Evolutionary conservation across 2,113 vertebrate genomes (phyloP), one percentile per base, ranked within the genome.

Genomic region (Oncorhynchus gorbuscha): DNA sequence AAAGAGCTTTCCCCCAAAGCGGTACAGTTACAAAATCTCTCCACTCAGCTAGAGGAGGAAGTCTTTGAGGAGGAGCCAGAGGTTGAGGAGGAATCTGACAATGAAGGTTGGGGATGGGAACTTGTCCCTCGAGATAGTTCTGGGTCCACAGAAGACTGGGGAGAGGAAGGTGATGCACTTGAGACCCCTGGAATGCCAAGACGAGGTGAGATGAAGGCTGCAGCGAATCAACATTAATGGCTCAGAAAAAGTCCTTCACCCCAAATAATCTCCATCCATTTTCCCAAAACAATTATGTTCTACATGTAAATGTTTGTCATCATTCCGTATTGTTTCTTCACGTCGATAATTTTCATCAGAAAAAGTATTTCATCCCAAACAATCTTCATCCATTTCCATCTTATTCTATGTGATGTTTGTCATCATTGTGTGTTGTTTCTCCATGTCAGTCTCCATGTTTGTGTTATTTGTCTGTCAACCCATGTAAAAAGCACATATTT

Each of bases 121-220:
- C 76, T 90, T 73, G 85, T 76, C 83, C 93, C 94, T 70, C 76
- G 83, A 4, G 84, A 92, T 45, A 92, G 89, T 80, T 90, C 89
- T 61, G 77, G 85, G 81, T 76, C 59, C 59, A 22, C 90, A 5
- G 93, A 93, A 81, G 93, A 91, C 73, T 93, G 83, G 84, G 93
- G 94, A 78, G 92, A 92, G 79, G 94, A 94, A 67, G 93, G 89
- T 20, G 51, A 55, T 55, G 89, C 92, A 80, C 66, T 94, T 88
- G 76, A 1, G 81, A 88, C 1, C 80, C 88, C 1, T 28, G 93
- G 91, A 81, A 92, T 94, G 81, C 79, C 92, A 88, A 93, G 92
- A 89, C 92, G 93, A 97, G 96, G 95, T 96, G 95, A 96, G 95
- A 94, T 83, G 90, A 89, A 84, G 69, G 69, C 83, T 79, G 73